Percentiles rank a stretch among this genome's conserved stretches.
phyloP scores from a whole-genome alignment of 2,888 invertebrate species.

The Eupithecia vulgata region DNA sequence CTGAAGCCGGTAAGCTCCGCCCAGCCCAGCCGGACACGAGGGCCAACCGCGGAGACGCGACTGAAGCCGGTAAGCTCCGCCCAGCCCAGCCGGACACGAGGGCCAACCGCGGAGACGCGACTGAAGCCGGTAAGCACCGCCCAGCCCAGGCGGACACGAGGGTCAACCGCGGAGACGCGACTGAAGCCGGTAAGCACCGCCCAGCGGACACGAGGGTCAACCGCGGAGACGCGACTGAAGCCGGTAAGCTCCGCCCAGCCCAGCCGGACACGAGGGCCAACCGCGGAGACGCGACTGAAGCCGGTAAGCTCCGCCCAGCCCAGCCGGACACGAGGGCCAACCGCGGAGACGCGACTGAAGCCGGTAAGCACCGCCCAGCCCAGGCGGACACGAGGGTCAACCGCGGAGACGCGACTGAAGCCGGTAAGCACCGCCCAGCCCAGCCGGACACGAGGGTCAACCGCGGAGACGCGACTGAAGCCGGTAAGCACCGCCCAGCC shows the following conservation, averaged over 20 bases:
- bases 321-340: background rate
- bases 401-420: background rate
- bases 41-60: background rate
- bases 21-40: too few species aligned
- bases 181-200: background rate
- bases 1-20: background rate
- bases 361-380: background rate
- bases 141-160: too few species aligned
- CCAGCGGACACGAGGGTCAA: background rate
- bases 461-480: background rate
- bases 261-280: background rate
- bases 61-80: background rate
- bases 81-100: too few species aligned
- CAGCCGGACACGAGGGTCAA: background rate
- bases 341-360: background rate
- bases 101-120: background rate
- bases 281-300: background rate
- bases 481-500: background rate
- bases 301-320: background rate
- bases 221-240: background rate
- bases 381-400: background rate
- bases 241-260: background rate
- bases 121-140: background rate
- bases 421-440: background rate
- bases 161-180: background rate